phyloP scores from a whole-genome alignment of 2,888 invertebrate genomes.

The Bellardia pandia region DNA sequence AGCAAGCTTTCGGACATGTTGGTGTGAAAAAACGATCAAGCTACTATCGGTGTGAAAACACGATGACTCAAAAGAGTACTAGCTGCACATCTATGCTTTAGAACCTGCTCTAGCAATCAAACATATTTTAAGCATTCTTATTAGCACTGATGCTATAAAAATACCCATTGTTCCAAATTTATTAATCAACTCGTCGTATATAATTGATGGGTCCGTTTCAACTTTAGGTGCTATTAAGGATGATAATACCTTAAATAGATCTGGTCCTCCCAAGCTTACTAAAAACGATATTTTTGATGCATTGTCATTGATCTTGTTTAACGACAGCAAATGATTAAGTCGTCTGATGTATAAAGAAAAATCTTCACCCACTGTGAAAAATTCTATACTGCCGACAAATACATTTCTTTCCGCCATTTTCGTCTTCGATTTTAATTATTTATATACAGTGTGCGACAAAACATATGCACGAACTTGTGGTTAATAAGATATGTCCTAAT shows the following conservation, averaged over 20 bases:
- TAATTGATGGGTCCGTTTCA: constrained; percentile 30
- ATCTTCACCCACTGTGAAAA: constrained; percentile 50
- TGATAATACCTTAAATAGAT: neutral
- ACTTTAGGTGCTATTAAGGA: constrained; percentile 37
- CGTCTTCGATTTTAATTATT: neutral
- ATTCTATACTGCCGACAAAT: constrained; percentile 42
- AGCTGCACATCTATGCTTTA: no score
- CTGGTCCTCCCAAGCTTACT: constrained; percentile 34
- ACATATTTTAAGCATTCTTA: no score
- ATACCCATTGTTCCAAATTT: no score
- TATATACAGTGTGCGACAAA: no score
- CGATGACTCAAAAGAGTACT: no score
- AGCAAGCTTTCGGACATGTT: no score
- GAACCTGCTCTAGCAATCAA: no score
- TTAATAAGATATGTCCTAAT: no score
- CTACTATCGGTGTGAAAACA: no score
- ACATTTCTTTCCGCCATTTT: constrained; percentile 37
- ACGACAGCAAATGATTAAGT: constrained; percentile 36
- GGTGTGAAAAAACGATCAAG: no score
- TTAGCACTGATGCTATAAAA: no score
- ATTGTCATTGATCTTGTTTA: constrained; percentile 28
- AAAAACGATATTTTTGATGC: constrained; percentile 27
- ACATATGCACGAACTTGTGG: no score
- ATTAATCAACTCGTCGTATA: constrained; percentile 18
- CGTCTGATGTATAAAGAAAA: constrained; percentile 44